Evolutionary conservation across 37 sponge, comb jelly and placozoan species (phyloP).

Genomic region (Agelas oroides): DNA sequence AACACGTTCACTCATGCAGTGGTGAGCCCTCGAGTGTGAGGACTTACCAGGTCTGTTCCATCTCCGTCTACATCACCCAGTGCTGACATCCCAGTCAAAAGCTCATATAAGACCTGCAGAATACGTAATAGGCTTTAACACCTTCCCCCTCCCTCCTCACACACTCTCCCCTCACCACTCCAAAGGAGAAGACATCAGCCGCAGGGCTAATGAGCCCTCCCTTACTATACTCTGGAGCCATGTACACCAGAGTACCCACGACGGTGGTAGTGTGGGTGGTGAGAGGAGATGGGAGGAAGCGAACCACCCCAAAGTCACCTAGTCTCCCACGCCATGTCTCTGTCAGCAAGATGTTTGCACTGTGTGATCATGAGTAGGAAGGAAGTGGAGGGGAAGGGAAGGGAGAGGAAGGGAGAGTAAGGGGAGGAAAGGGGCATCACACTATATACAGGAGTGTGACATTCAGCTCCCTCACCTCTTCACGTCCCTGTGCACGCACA

Average conservation of each 20-base stretch:
- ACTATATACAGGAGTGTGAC: too few relatives aligned
- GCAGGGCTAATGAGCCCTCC: conserved; percentile 35
- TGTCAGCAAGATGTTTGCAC: conserved; percentile 67
- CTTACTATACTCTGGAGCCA: conserved; percentile 48
- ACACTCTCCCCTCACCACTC: conserved; percentile 49
- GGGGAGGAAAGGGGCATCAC: too few relatives aligned
- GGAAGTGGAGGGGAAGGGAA: too few relatives aligned
- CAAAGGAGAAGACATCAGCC: conserved; percentile 64
- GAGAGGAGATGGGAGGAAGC: conserved; percentile 19
- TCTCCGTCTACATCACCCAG: not conserved
- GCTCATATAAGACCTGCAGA: conserved; percentile 41
- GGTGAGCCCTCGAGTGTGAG: not conserved
- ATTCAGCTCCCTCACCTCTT: conserved; percentile 58
- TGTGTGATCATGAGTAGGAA: not conserved
- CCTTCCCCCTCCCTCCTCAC: conserved; percentile 1
- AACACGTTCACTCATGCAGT: not conserved
- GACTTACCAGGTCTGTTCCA: conserved; percentile 49
- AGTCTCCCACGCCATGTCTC: conserved; percentile 49
- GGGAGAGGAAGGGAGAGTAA: too few relatives aligned
- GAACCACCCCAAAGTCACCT: conserved; percentile 67
- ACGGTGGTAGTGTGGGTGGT: conserved; percentile 41
- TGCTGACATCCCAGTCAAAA: conserved; percentile 47
- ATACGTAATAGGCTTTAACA: not conserved
- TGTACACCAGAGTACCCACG: conserved; percentile 61
- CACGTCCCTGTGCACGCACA: conserved; percentile 68